Conservation (phyloP, 2,888 invertebrate genomes). For the Trichogramma dendrolimi region DNA sequence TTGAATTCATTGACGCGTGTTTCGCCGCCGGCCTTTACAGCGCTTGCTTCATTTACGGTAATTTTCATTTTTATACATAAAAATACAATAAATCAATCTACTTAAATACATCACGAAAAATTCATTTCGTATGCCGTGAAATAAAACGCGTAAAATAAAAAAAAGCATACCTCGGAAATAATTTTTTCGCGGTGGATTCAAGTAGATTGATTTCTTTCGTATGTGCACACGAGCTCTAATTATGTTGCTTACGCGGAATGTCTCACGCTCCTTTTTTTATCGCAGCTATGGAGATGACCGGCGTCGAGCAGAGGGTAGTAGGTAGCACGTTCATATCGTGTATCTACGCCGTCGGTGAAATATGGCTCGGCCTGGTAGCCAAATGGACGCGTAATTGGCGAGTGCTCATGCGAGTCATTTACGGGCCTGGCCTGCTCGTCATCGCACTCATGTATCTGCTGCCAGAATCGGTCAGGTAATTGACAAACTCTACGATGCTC, state of each 20-base stretch:
- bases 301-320: conserved; percentile 67
- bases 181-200: no score
- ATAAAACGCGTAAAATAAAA: no score
- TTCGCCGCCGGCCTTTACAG: conserved; percentile 69
- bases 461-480: conserved; percentile 63
- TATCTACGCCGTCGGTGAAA: conserved; percentile 69
- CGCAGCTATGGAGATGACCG: conserved; percentile 72
- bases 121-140: no score
- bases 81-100: neutral
- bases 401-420: conserved; percentile 60
- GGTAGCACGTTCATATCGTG: conserved; percentile 68
- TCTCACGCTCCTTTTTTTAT: conserved; percentile 29
- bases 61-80: conserved; percentile 31
- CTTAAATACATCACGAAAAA: neutral
- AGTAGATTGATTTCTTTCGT: no score
- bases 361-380: conserved; percentile 64
- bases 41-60: conserved; percentile 70
- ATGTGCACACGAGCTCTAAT: no score
- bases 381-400: conserved; percentile 69
- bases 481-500: conserved; percentile 11
- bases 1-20: conserved; percentile 70
- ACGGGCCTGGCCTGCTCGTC: conserved; percentile 65
- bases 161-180: no score
- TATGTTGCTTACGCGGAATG: no score
- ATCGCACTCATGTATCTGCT: conserved; percentile 65